Evolutionary conservation across 1,140 invertebrate species (phyloP).

Genomic region (Leptinotarsa undecemlineata): DNA sequence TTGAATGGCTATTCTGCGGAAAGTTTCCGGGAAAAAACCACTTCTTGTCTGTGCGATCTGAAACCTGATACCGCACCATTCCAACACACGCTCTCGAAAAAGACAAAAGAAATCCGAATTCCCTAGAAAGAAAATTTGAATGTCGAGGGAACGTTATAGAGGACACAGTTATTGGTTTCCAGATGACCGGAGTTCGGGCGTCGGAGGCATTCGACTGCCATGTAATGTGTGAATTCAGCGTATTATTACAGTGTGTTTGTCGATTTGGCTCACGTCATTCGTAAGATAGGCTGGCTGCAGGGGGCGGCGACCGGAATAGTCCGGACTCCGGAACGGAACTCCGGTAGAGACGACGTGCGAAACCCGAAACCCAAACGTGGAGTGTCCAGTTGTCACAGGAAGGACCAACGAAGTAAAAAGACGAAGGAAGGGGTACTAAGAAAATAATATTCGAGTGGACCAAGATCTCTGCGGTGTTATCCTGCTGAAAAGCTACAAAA

Average conservation of each 20-base stretch:
- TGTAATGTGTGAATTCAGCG: constrained; percentile 44
- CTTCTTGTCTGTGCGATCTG: too few species aligned
- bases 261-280: constrained; percentile 36
- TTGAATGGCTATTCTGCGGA: too few species aligned
- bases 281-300: constrained; percentile 2
- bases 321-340: constrained; percentile 29
- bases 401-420: constrained; percentile 16
- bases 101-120: background rate
- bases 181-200: constrained; percentile 35
- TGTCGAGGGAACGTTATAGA: constrained; percentile 27
- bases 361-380: constrained; percentile 40
- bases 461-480: too few species aligned
- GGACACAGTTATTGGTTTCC: constrained; percentile 40
- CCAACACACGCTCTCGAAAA: background rate
- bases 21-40: too few species aligned
- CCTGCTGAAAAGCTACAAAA: too few species aligned
- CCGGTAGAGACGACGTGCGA: constrained; percentile 31
- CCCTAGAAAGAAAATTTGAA: constrained; percentile 19
- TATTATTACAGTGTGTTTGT: constrained; percentile 40
- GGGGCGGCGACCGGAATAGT: constrained; percentile 17
- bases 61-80: too few species aligned
- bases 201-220: constrained; percentile 17
- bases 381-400: constrained; percentile 42
- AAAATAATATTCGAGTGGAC: background rate
- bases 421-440: background rate